Base-by-base conservation (phyloP, 1,140 invertebrate genomes). In the Protaetia brevitarsis region DNA sequence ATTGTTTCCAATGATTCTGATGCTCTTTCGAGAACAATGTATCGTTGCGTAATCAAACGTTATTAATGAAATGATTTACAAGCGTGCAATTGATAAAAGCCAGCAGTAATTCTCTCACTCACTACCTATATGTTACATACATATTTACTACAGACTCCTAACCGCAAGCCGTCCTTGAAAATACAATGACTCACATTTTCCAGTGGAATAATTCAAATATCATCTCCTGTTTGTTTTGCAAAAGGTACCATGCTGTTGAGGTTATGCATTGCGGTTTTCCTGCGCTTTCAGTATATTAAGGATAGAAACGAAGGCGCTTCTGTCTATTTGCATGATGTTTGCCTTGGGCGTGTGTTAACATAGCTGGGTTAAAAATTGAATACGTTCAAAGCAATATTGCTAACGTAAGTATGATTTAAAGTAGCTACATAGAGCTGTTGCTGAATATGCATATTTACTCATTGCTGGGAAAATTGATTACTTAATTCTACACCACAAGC, bases 21-120 rank as follows among this genome's bases (percentile, higher is more conserved):
- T 51, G 21, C 26, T 16, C 41, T 23, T 51, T 37, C 34, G 34
- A 16, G 16, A 37, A 37, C 16, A 21, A 21, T 16, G 6, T 51
- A 51, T 23, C 26, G 21, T 23, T 8, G 21, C 7, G 26, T 19
- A 7, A 26, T 19, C 8, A 51, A 51, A 51, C 16, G 11, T 23
- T 19, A 23, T 51, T 51, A 51, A 51, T 51, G 41, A 51, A 51
- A 23, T 51, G 41, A 51, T 51, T 51, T 51, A 23, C 41, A 23
- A 51, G 41, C 19, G 41, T 51, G 26, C 41, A 23, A 51, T 23
- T 51, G 41, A 51, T 51, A 45, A 45, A 45, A n/a, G 2, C 16
- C 21, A 51, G 41, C 41, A 19, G 21, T 51, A n/a, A n/a, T n/a
- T n/a, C n/a, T n/a, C n/a, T n/a, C n/a, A n/a, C n/a, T n/a, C n/a